Evolutionary conservation across 2,888 invertebrate genomes (phyloP), one percentile per base, ranked within the genome.

Genomic region (Leptinotarsa haldemani): DNA sequence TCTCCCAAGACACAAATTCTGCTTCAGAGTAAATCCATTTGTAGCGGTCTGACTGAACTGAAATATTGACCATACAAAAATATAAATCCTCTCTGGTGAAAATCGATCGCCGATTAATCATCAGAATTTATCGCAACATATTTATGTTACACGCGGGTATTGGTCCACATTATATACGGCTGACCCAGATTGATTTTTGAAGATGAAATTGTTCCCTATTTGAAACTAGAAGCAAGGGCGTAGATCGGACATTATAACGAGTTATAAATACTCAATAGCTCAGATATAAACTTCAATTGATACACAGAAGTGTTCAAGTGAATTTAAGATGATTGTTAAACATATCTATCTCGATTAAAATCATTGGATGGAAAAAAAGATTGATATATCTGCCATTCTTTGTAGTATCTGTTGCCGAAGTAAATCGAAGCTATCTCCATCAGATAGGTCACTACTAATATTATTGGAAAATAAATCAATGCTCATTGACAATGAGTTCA

Each of bases 191-290:
- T 70, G 71, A 69, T 72, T 74, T 72, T 72, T 65, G 72, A 66
- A 76, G 74, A 78, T 75, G 73, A 68, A 78, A 74, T 72, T 69
- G 66, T 66, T 73, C 52, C 46, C 40, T 68, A 68, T 52, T 40
- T 63, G 63, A 70, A 80, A 80, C 79, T 80, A 77, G 4, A 40
- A 18, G 15, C 56, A 68, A 40, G 46, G 58, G 56, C 58, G 58
- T 22, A 56, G 40, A 18, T 65, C 18, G 18, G 18, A 18, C 2
- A 65, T 65, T 30, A 12, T 40, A 15, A 25, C 9, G 40, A 9
- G 9, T 9, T 40, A 40, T 40, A 40, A 9, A 40, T 40, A 40
- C 30, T 0, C 30, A 40, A 40, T 40, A 40, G 40, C 9, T 40
- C 40, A 40, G 40, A 40, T 40, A 9, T 12, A 9, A 9, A 9